These are phyloP conservation scores for Carcharodon carcharias DNA, from an alignment of 2,797 vertebrate species.

Conservation along the genomic window DNA sequence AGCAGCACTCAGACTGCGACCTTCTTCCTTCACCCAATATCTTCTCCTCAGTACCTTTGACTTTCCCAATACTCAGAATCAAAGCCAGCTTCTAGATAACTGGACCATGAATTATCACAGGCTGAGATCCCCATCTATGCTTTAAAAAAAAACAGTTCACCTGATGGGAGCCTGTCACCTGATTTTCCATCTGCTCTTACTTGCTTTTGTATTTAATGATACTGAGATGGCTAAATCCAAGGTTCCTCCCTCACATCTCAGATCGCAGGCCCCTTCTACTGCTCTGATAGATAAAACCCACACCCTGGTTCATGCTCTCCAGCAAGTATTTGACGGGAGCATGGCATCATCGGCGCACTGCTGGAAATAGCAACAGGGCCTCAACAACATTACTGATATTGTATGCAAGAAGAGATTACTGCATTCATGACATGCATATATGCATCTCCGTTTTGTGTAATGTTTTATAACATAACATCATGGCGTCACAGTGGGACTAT, in stretches of 20 bases:
- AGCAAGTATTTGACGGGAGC: background rate
- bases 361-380: background rate
- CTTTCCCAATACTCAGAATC: background rate
- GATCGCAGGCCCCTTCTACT: background rate
- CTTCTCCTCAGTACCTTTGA: background rate
- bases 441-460: background rate
- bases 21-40: background rate
- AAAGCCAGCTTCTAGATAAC: background rate
- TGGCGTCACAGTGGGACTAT: background rate
- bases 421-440: background rate
- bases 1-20: background rate
- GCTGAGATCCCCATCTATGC: background rate
- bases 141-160: background rate
- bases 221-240: background rate
- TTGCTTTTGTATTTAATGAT: background rate
- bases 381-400: background rate
- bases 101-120: background rate
- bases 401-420: background rate
- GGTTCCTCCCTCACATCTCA: background rate
- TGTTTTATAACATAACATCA: background rate
- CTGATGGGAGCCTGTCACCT: background rate
- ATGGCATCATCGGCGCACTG: background rate
- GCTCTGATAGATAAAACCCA: background rate
- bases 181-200: background rate
- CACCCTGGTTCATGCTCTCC: background rate